Base-by-base conservation (phyloP, 2,888 invertebrate species). In the Tineola bisselliella region DNA sequence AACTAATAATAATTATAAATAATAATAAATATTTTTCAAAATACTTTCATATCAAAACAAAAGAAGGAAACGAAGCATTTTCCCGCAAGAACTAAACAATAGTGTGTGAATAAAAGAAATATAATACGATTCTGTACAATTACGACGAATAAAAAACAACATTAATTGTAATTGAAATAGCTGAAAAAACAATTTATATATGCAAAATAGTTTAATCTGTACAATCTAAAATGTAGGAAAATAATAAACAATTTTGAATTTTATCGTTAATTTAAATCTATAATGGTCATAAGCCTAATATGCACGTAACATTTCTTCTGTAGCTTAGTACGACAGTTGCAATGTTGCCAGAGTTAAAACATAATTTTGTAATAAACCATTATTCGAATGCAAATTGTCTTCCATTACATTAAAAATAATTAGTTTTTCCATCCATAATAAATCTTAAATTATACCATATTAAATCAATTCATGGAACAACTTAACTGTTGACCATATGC, bases 401-500 rank as follows among this genome's bases (percentile, higher is more conserved):
- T 3, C 19, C 15, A 58, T 58, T 58, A 58, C 15, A 58, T 4
- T 25, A 58, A 58, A 18, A 65, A 70, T 70, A 76, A 78, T 73
- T 74, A 74, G 70, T 68, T 71, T 70, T 70, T 70, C 68, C 69
- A 68, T 70, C 67, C 66, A 67, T 73, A 74, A 75, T 79, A 71
- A 76, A 76, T 70, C 69, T 71, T 62, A 75, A 77, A 79, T 79
- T 76, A 75, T 67, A 72, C 66, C 64, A 67, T 69, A 61, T 67
- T 66, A 63, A 61, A 59, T n/a, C 33, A 66, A 65, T 69, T 68
- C 65, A 59, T 68, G 69, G 67, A 66, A 71, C 69, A 65, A 63
- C 65, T 69, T 67, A 69, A 72, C 68, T 67, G 64, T 62, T 66
- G 62, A 66, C 63, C 64, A 69, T 76, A 70, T 70, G 65, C 71